A percentile compares a stretch with the other conserved stretches of the same genome.
These are phyloP conservation scores for Gymnogyps californianus DNA, from an alignment of 2,113 vertebrate genomes.

Conservation along the genomic window DNA sequence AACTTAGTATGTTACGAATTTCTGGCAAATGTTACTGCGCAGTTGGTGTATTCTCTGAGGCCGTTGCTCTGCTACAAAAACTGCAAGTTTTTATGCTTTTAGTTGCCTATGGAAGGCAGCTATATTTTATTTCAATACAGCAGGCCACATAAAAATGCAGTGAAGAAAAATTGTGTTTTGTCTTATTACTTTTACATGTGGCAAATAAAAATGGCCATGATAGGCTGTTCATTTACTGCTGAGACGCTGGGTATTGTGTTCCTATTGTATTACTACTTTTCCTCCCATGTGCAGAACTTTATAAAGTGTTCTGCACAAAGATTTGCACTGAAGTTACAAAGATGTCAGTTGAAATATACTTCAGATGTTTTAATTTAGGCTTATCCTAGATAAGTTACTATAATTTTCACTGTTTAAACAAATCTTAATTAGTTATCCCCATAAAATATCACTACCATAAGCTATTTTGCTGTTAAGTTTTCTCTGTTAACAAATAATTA, in stretches of 20 bases:
- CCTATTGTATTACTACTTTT: neutral
- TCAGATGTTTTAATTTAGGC: neutral
- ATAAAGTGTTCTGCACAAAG: neutral
- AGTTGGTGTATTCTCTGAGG: constrained; percentile 31
- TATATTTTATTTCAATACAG: constrained; percentile 18
- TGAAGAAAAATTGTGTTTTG: neutral
- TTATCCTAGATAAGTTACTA: neutral
- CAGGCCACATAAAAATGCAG: neutral
- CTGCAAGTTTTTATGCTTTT: neutral
- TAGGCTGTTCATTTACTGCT: neutral
- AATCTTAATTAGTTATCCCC: neutral
- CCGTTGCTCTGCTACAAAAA: neutral
- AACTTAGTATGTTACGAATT: neutral
- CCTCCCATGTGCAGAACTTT: neutral
- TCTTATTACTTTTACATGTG: neutral
- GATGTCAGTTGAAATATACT: neutral
- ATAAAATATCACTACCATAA: neutral
- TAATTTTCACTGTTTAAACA: neutral
- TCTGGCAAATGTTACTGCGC: neutral
- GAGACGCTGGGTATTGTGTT: neutral
- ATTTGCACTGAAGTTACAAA: neutral
- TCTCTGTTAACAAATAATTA: neutral
- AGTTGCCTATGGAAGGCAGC: neutral
- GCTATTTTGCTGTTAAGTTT: neutral
- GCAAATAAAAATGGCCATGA: neutral